Evolutionary conservation across 2,888 invertebrate genomes (phyloP).

Genomic region (Muscina levida): DNA sequence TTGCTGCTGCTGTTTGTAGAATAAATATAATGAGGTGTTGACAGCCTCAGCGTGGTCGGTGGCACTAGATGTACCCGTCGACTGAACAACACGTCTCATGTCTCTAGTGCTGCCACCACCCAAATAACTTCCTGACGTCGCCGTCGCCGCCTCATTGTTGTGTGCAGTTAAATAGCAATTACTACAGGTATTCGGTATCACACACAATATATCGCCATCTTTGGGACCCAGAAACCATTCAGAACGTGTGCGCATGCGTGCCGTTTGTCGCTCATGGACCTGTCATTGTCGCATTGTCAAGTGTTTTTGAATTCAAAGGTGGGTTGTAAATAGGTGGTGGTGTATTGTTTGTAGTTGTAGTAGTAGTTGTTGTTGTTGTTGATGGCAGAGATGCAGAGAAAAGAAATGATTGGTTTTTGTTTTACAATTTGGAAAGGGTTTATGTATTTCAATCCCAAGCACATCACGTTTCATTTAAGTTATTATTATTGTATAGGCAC

Average conservation of each 20-base stretch:
- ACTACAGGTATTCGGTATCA: conserved; percentile 76
- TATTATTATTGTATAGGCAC: conserved; percentile 35
- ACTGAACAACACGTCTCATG: conserved; percentile 67
- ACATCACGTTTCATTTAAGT: conserved; percentile 53
- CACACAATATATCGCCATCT: conserved; percentile 73
- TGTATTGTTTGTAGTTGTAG: no score
- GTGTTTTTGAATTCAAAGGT: conserved; percentile 50
- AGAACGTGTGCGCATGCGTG: conserved; percentile 96
- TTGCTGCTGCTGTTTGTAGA: conserved; percentile 71
- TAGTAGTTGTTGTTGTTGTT: conserved; percentile 57
- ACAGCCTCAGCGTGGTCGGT: conserved; percentile 54
- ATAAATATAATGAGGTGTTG: conserved; percentile 68
- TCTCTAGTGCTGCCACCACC: conserved; percentile 75
- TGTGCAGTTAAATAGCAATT: conserved; percentile 73
- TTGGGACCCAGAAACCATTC: conserved; percentile 92
- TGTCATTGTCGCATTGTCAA: conserved; percentile 75
- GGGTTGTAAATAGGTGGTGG: no score
- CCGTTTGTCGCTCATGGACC: conserved; percentile 98
- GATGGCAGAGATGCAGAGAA: conserved; percentile 68
- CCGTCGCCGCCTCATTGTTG: conserved; percentile 42
- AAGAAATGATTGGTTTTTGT: conserved; percentile 38
- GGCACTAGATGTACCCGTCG: conserved; percentile 25
- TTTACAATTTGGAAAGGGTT: conserved; percentile 29
- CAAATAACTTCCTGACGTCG: conserved; percentile 68
- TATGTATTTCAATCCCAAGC: conserved; percentile 56